These are phyloP conservation scores for Uria aalge DNA, from an alignment of 2,113 vertebrate species.

Conservation along the genomic window DNA sequence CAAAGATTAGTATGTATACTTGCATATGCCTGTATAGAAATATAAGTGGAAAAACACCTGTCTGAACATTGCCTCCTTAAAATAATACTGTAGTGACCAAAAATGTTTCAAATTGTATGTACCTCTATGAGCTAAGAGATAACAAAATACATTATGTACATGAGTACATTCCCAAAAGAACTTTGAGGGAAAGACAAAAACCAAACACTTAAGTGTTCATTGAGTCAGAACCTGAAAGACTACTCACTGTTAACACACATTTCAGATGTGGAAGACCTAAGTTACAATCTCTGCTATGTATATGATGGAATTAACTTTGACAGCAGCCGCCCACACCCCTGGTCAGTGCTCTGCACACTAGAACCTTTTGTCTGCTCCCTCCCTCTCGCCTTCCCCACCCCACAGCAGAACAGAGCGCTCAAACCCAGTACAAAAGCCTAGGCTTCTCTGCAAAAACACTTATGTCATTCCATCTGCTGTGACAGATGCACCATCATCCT, in stretches of 20 bases:
- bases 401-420: not conserved
- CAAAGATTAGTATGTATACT: not conserved
- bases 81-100: not conserved
- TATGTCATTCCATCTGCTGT: not conserved
- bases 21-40: not conserved
- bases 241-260: rapidly evolving
- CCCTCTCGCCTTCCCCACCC: rapidly evolving
- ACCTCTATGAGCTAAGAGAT: not conserved
- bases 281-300: not conserved
- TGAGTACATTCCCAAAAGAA: not conserved
- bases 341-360: not conserved
- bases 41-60: not conserved
- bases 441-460: not conserved
- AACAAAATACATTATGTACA: not conserved
- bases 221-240: not conserved
- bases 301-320: not conserved
- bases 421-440: not conserved
- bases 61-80: not conserved
- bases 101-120: not conserved
- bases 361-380: not conserved
- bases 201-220: rapidly evolving
- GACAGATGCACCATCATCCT: not conserved
- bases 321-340: rapidly evolving
- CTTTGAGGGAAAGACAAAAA: not conserved
- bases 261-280: rapidly evolving